phyloP scores from a whole-genome alignment of 2,888 invertebrate genomes.

The Phorcus lineatus region DNA sequence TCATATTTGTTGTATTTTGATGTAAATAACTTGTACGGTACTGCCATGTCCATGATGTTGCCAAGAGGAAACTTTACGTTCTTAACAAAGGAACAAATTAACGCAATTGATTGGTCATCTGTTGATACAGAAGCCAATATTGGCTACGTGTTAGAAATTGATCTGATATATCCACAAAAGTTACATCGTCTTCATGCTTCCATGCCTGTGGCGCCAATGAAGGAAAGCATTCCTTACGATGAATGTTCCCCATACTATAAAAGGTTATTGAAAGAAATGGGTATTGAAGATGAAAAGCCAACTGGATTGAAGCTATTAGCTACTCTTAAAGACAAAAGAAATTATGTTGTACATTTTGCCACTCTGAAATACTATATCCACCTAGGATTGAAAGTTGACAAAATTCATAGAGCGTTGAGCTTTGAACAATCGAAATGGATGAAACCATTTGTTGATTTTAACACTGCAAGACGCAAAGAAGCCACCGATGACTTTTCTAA shows the following conservation, averaged over 20 bases:
- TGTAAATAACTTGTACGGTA: neutral
- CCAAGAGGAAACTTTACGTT: neutral
- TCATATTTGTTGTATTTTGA: neutral
- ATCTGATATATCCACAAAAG: neutral
- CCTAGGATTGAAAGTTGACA: neutral
- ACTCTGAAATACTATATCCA: constrained; percentile 1
- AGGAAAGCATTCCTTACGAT: neutral
- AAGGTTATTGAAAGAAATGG: neutral
- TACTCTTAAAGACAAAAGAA: neutral
- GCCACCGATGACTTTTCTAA: neutral
- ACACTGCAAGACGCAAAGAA: neutral
- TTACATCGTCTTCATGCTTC: neutral
- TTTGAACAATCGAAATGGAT: neutral
- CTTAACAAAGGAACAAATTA: neutral
- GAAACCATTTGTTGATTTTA: neutral
- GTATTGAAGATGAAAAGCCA: neutral
- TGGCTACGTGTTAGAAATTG: neutral
- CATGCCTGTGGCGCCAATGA: neutral
- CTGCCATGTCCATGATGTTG: neutral
- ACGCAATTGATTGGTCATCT: neutral
- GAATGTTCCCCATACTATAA: neutral
- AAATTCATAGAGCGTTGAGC: neutral
- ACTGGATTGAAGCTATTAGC: neutral
- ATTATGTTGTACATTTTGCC: neutral
- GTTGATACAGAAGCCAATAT: neutral